These are phyloP conservation scores for Drosophila mimica DNA, from an alignment of 2,888 invertebrate genomes.

Conservation along the genomic window DNA sequence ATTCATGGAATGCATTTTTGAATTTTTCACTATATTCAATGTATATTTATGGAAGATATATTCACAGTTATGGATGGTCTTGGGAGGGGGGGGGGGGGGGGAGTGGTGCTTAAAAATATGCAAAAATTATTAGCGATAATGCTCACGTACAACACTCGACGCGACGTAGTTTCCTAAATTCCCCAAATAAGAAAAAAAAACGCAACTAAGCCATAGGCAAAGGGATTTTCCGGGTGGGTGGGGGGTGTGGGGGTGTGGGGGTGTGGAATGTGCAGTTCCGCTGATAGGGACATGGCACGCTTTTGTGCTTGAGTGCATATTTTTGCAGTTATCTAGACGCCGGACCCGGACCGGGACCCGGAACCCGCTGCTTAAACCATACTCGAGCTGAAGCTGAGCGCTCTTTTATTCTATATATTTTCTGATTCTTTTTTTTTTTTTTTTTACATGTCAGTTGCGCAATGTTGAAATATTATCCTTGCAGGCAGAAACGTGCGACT, in stretches of 20 bases:
- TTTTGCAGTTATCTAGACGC: constrained; percentile 74
- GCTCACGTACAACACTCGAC: constrained; percentile 79
- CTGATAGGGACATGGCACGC: constrained; percentile 75
- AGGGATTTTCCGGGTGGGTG: not conserved
- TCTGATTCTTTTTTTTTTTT: constrained; percentile 39
- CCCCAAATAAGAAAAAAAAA: constrained; percentile 15
- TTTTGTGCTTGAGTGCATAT: constrained; percentile 80
- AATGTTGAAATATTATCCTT: constrained; percentile 83
- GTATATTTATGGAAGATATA: constrained; percentile 24
- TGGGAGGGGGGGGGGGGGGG: not conserved
- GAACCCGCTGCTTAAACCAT: constrained; percentile 40
- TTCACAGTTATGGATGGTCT: too few relatives aligned
- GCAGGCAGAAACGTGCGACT: constrained; percentile 83
- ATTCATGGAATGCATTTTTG: constrained; percentile 61
- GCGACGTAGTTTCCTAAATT: constrained; percentile 63
- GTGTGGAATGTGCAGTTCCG: constrained; percentile 30
- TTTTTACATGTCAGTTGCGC: constrained; percentile 73
- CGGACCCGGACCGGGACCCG: constrained; percentile 24
- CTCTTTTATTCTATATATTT: constrained; percentile 22
- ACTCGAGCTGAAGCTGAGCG: constrained; percentile 23
- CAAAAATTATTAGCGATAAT: constrained; percentile 82
- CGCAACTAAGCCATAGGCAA: constrained; percentile 25
- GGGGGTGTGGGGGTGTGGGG: not conserved
- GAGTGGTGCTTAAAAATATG: constrained; percentile 63
- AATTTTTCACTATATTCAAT: constrained; percentile 55